Evolutionary conservation across 1,140 invertebrate genomes (phyloP).

Genomic region (Arctopsyche grandis): DNA sequence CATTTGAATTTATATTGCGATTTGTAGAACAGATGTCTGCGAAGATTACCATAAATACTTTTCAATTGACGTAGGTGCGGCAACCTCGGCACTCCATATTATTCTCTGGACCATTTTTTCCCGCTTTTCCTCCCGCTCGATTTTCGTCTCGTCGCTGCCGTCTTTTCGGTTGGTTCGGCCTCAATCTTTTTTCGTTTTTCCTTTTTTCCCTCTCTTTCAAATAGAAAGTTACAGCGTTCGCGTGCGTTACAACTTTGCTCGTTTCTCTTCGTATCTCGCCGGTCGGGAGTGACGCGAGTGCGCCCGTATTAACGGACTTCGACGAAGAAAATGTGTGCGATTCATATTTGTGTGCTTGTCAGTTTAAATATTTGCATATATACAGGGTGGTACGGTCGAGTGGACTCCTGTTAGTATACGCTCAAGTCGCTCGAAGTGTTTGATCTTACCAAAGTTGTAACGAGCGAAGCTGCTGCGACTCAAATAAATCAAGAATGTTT

Average conservation of each 20-base stretch:
- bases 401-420: no score
- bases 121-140: not conserved
- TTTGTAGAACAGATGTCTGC: slow-evolving; percentile 47
- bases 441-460: no score
- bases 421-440: no score
- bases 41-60: slow-evolving; percentile 49
- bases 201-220: slow-evolving; percentile 10
- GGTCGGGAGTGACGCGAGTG: not conserved
- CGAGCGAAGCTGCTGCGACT: no score
- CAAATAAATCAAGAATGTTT: no score
- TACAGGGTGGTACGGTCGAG: no score
- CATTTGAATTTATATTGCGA: slow-evolving; percentile 46
- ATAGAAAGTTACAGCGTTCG: slow-evolving; percentile 23
- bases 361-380: no score
- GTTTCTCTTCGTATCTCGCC: not conserved
- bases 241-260: not conserved
- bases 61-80: slow-evolving; percentile 44
- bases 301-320: not conserved
- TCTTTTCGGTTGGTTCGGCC: not conserved
- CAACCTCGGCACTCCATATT: slow-evolving; percentile 32
- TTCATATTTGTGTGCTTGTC: no score
- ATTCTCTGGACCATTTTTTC: not conserved
- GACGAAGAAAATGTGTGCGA: no score
- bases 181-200: not conserved
- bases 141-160: not conserved